Conservation (phyloP, 2,113 vertebrate genomes). For the Paradoxurus hermaphroditus region DNA sequence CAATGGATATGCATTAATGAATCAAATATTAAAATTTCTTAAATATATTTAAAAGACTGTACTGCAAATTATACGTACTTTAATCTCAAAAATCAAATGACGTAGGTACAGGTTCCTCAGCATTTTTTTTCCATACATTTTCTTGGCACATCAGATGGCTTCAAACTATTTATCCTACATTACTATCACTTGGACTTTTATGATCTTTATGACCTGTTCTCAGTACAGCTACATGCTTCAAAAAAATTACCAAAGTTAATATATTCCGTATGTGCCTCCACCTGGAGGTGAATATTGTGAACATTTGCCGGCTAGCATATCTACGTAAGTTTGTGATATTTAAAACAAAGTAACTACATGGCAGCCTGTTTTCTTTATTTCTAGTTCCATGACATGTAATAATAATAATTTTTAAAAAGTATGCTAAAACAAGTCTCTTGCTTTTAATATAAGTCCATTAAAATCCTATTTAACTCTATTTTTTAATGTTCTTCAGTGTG, state of each 20-base stretch:
- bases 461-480: conserved; percentile 6
- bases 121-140: neutral
- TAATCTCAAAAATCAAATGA: neutral
- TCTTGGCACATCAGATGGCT: neutral
- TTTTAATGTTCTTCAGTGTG: conserved; percentile 11
- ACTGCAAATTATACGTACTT: neutral
- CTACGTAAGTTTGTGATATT: neutral
- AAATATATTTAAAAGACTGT: neutral
- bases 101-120: neutral
- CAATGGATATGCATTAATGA: neutral
- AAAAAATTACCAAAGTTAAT: neutral
- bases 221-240: neutral
- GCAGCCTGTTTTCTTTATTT: neutral
- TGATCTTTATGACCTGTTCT: neutral
- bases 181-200: neutral
- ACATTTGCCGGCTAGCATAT: neutral
- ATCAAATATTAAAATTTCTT: conserved; percentile 3
- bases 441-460: conserved; percentile 9
- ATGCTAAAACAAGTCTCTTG: neutral
- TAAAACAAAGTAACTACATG: neutral
- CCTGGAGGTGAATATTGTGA: neutral
- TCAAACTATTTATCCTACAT: neutral
- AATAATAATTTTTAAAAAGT: neutral
- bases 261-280: rapidly evolving
- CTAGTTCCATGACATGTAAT: neutral